Evolutionary conservation across 2,888 invertebrate species (phyloP).

Genomic region (Philereme transversata): DNA sequence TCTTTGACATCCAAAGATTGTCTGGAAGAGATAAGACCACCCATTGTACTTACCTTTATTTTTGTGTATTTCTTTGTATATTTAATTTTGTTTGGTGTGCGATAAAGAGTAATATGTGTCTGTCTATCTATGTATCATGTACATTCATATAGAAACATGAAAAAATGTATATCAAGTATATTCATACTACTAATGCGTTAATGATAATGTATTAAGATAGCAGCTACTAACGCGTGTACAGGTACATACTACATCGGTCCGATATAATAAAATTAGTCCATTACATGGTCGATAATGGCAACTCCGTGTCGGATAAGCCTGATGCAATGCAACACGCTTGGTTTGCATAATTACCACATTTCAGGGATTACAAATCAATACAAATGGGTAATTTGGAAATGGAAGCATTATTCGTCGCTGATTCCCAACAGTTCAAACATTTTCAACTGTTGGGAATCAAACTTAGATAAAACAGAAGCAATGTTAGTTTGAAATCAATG

Average conservation of each 20-base stretch:
- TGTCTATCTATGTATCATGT: no score
- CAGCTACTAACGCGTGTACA: neutral
- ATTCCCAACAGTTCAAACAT: no score
- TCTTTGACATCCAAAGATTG: no score
- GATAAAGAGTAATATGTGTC: no score
- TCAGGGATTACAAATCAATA: slow-evolving; percentile 30
- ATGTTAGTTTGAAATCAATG: no score
- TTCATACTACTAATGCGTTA: slow-evolving; percentile 8
- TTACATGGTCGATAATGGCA: slow-evolving; percentile 27
- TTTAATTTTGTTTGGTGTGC: no score
- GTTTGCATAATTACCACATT: slow-evolving; percentile 30
- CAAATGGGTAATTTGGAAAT: neutral
- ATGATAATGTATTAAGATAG: no score
- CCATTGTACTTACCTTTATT: no score
- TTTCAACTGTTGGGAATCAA: no score
- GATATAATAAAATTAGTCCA: slow-evolving; percentile 27
- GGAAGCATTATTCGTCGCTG: neutral
- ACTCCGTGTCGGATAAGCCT: slow-evolving; percentile 23
- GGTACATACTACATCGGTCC: slow-evolving; percentile 4
- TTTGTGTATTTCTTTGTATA: no score
- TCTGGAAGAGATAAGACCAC: no score
- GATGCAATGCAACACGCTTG: slow-evolving; percentile 22
- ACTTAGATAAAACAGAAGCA: no score
- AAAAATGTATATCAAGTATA: slow-evolving; percentile 2
- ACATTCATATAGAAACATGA: slow-evolving; percentile 2